Evolutionary conservation across 2,113 vertebrate species (phyloP).

Genomic region (Muntiacus muntjak): DNA sequence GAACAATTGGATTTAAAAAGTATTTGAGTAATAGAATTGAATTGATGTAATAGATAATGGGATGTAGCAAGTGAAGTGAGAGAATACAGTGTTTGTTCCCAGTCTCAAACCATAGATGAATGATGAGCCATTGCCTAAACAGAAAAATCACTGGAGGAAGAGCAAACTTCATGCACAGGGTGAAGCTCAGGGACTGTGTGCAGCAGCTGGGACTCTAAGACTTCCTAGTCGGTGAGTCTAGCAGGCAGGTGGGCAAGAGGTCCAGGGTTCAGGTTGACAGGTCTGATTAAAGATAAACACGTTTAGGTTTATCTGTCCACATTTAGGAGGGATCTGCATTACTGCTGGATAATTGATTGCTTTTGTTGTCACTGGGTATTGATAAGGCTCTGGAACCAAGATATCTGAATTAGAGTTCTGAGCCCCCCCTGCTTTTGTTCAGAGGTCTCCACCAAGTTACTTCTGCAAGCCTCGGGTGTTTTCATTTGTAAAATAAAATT

Average conservation of each 20-base stretch:
- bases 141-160: background rate
- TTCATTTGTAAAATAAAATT: background rate
- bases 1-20: background rate
- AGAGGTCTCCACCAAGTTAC: background rate
- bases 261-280: background rate
- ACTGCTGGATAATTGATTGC: background rate
- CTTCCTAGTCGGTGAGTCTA: background rate
- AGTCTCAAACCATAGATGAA: background rate
- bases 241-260: background rate
- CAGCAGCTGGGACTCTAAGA: background rate
- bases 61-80: background rate
- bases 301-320: background rate
- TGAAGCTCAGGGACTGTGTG: background rate
- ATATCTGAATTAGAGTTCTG: background rate
- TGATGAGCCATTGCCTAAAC: background rate
- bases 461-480: background rate
- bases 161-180: background rate
- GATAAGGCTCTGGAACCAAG: background rate
- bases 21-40: background rate
- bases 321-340: background rate
- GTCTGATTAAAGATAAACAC: background rate
- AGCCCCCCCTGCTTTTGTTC: background rate
- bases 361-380: background rate
- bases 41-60: background rate
- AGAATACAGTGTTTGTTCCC: background rate